A percentile compares a stretch with the other conserved stretches of the same genome.
phyloP scores from a whole-genome alignment of 2,888 invertebrate species.

The Drosophila niveifrons region DNA sequence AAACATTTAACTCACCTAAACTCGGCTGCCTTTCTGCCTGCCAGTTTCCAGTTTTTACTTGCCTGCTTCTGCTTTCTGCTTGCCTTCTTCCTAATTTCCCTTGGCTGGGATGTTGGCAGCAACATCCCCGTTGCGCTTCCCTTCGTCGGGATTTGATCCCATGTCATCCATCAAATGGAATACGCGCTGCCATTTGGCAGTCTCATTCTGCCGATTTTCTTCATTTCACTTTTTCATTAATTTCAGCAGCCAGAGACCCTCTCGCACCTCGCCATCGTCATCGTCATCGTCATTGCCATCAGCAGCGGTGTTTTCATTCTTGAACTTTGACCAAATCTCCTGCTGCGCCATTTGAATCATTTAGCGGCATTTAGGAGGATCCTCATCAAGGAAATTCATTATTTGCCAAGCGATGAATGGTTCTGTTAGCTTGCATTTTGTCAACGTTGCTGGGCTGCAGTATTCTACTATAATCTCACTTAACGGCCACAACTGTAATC shows the following conservation, averaged over 20 bases:
- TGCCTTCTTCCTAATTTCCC: slow-evolving; percentile 4
- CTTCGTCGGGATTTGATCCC: slow-evolving; percentile 20
- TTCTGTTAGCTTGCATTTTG: not conserved
- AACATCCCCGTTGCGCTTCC: slow-evolving; percentile 25
- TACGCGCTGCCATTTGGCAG: slow-evolving; percentile 60
- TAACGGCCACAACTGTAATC: too few relatives aligned
- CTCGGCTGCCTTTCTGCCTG: slow-evolving; percentile 8
- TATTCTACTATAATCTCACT: too few relatives aligned
- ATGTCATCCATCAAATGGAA: slow-evolving; percentile 50
- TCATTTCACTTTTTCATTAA: slow-evolving; percentile 38
- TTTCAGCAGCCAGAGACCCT: slow-evolving; percentile 24
- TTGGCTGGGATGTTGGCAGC: not conserved
- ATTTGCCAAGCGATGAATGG: not conserved
- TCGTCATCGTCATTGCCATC: not conserved
- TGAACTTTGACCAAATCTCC: slow-evolving; percentile 69
- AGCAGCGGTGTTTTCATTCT: slow-evolving; percentile 33
- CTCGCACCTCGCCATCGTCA: not conserved
- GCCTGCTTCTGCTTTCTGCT: not conserved
- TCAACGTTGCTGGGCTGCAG: too few relatives aligned
- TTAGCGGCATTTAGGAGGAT: slow-evolving; percentile 48
- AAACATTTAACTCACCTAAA: slow-evolving; percentile 21
- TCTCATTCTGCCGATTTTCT: slow-evolving; percentile 45
- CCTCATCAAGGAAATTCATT: not conserved
- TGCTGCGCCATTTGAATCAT: slow-evolving; percentile 66
- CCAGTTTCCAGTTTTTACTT: not conserved